phyloP scores from a whole-genome alignment of 2,797 vertebrate genomes.

The Cephalopachus bancanus region DNA sequence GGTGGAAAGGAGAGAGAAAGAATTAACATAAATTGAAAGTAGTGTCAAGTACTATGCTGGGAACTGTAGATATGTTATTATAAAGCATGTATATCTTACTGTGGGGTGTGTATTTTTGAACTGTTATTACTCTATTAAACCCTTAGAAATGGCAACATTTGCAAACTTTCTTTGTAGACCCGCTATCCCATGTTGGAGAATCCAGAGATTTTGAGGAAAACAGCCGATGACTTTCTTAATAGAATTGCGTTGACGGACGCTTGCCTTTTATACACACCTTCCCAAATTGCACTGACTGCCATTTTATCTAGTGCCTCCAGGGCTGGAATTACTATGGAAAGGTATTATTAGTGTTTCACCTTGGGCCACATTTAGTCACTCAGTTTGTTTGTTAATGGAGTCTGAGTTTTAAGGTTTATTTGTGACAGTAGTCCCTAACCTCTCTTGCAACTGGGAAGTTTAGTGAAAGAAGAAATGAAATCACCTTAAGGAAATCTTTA shows the following conservation, averaged over 20 bases:
- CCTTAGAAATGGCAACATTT: constrained; percentile 62
- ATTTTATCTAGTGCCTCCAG: constrained; percentile 95
- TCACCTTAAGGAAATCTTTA: constrained; percentile 48
- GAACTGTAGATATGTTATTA: not conserved
- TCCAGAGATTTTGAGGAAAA: constrained; percentile 96
- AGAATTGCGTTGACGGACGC: constrained; percentile 94
- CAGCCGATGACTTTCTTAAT: constrained; percentile 96
- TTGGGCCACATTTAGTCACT: constrained; percentile 2
- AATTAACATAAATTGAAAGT: not conserved
- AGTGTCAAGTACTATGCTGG: not conserved
- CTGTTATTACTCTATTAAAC: constrained; percentile 21
- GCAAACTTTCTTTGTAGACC: constrained; percentile 90
- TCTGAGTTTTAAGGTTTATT: constrained; percentile 47
- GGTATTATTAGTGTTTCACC: constrained; percentile 87
- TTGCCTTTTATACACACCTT: constrained; percentile 95
- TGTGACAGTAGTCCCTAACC: not conserved
- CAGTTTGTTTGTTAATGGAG: constrained; percentile 19
- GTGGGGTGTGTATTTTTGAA: constrained; percentile 32
- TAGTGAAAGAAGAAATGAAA: constrained; percentile 53
- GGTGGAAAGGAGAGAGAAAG: not conserved
- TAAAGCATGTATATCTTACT: constrained; percentile 30
- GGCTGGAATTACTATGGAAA: constrained; percentile 96
- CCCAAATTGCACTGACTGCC: constrained; percentile 95
- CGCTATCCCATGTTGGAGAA: constrained; percentile 95
- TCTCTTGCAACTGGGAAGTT: not conserved